Evolutionary conservation across 2,797 vertebrate species (phyloP).

Genomic region (Thalassophryne amazonica): DNA sequence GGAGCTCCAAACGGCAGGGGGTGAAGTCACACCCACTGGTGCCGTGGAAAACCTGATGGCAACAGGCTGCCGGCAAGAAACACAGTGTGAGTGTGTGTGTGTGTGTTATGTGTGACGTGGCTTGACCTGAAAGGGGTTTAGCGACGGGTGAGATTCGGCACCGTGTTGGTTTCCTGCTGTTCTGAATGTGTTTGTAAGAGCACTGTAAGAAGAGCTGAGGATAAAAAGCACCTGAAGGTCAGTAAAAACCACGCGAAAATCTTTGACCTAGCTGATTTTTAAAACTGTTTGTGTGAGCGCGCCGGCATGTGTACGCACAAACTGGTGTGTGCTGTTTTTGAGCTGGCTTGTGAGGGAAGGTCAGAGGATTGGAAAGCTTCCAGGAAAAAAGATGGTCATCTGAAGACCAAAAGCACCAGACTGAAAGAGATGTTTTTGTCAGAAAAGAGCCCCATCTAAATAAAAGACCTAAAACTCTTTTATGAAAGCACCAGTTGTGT

Average conservation of each 20-base stretch:
- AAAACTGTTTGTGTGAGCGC: slow-evolving; percentile 36
- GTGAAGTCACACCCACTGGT: slow-evolving; percentile 53
- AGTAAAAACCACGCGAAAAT: slow-evolving; percentile 60
- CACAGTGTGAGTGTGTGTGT: slow-evolving; percentile 62
- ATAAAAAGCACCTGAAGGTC: slow-evolving; percentile 76
- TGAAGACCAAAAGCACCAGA: slow-evolving; percentile 71
- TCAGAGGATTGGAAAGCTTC: slow-evolving; percentile 65
- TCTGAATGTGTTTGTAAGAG: slow-evolving; percentile 25
- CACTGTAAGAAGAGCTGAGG: slow-evolving; percentile 68
- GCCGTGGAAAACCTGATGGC: slow-evolving; percentile 50
- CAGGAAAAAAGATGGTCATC: slow-evolving; percentile 47
- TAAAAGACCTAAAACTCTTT: slow-evolving; percentile 2
- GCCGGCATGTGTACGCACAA: slow-evolving; percentile 18
- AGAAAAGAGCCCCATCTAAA: slow-evolving; percentile 56
- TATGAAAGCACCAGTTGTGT: too few relatives aligned
- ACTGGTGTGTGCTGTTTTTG: slow-evolving; percentile 52
- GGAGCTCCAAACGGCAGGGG: slow-evolving; percentile 58
- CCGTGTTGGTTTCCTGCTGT: slow-evolving; percentile 41
- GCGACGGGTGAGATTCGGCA: slow-evolving; percentile 26
- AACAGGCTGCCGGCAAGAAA: slow-evolving; percentile 53
- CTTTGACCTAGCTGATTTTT: slow-evolving; percentile 67
- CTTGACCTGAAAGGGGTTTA: slow-evolving; percentile 21
- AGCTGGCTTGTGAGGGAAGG: slow-evolving; percentile 69
- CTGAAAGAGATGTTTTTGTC: slow-evolving; percentile 47
- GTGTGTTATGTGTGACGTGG: slow-evolving; percentile 13